phyloP scores from a whole-genome alignment of 1,140 invertebrate genomes.

The Battus philenor region DNA sequence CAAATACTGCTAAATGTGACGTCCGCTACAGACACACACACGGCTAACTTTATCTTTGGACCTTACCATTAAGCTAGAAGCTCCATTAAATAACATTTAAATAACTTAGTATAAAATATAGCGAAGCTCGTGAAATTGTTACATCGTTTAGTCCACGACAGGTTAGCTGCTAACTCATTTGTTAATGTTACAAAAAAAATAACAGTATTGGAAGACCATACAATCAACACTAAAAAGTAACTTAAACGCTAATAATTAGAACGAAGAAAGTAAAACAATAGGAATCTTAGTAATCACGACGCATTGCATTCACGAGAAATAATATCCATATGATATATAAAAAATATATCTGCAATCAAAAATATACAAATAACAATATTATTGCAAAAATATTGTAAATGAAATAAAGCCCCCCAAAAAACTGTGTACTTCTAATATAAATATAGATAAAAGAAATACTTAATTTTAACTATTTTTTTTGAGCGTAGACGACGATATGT shows the following conservation, averaged over 20 bases:
- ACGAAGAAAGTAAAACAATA: constrained; percentile 22
- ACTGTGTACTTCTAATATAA: constrained; percentile 23
- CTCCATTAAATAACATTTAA: constrained; percentile 44
- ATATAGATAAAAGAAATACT: constrained; percentile 22
- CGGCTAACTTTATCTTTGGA: constrained; percentile 54
- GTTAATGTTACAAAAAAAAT: constrained; percentile 22
- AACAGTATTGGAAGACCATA: constrained; percentile 39
- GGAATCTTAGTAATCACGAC: constrained; percentile 14
- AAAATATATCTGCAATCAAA: constrained; percentile 44
- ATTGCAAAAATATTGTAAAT: constrained; percentile 8
- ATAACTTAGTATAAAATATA: constrained; percentile 22
- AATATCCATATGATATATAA: constrained; percentile 23
- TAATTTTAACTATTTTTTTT: constrained; percentile 32
- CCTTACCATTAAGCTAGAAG: constrained; percentile 56
- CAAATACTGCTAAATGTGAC: constrained; percentile 57
- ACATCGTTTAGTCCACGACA: constrained; percentile 38
- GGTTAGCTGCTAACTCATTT: constrained; percentile 19
- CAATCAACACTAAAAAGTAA: constrained; percentile 32
- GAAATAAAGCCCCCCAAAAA: constrained; percentile 19
- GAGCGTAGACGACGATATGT: constrained; percentile 29
- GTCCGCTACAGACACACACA: constrained; percentile 35
- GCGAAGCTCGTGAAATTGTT: constrained; percentile 39
- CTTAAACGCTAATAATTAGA: constrained; percentile 17
- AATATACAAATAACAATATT: constrained; percentile 43
- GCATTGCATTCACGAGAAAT: constrained; percentile 17